Conservation (phyloP, 2,113 vertebrate species). For the Smithornis capensis region DNA sequence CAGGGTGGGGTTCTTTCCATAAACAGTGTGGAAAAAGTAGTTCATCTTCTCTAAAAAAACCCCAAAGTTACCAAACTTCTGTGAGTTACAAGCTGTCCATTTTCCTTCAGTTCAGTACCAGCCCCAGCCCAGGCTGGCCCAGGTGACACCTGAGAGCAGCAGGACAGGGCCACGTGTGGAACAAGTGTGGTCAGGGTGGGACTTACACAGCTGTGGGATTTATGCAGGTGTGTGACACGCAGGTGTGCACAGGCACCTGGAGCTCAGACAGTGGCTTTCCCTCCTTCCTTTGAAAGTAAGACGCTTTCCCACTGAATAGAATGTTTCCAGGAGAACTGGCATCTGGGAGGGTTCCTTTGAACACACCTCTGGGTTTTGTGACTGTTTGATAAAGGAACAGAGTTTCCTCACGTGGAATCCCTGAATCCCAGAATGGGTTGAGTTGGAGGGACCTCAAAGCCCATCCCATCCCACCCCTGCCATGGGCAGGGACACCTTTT, state of each 20-base stretch:
- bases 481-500: not conserved
- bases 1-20: not conserved
- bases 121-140: not conserved
- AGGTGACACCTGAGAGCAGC: not conserved
- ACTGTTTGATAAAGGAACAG: not conserved
- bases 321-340: rapidly evolving
- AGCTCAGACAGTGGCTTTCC: not conserved
- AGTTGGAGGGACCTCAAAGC: not conserved
- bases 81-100: not conserved
- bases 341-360: rapidly evolving
- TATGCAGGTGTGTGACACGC: not conserved
- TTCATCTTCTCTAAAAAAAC: not conserved
- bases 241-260: not conserved
- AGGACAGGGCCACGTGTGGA: not conserved
- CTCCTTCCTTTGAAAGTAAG: not conserved
- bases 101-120: rapidly evolving
- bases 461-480: not conserved
- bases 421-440: not conserved
- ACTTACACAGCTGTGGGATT: not conserved
- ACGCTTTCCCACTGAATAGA: rapidly evolving
- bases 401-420: not conserved
- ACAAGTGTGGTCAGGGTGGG: not conserved
- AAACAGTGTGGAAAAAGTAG: rapidly evolving
- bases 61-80: not conserved
- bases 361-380: not conserved